These are phyloP conservation scores for Dynastes tityus DNA, from an alignment of 2,888 invertebrate genomes.

Conservation along the genomic window DNA sequence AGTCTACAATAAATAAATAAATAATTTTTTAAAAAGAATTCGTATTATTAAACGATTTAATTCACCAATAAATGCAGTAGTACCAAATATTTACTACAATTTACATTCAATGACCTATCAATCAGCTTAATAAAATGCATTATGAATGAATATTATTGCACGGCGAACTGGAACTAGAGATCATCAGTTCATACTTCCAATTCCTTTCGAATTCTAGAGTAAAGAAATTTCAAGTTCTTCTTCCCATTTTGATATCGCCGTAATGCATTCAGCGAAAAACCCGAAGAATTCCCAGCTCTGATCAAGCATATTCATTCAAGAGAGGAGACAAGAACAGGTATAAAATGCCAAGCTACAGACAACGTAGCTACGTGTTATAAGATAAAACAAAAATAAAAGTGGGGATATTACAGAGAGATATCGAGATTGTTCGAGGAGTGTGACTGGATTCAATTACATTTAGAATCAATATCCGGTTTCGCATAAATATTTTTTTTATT, in stretches of 20 bases:
- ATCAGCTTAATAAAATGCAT: too few relatives aligned
- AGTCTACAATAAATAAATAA: constrained; percentile 34
- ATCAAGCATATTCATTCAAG: too few relatives aligned
- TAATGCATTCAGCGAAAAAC: too few relatives aligned
- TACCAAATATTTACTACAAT: neutral
- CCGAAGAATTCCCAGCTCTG: too few relatives aligned
- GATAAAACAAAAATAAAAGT: constrained; percentile 35
- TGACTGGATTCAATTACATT: constrained; percentile 69
- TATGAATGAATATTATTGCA: too few relatives aligned
- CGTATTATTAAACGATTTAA: constrained; percentile 21
- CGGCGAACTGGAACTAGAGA: too few relatives aligned
- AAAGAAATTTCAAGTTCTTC: too few relatives aligned
- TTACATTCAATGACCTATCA: too few relatives aligned
- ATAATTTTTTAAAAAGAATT: neutral
- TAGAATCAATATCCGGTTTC: constrained; percentile 66
- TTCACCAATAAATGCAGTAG: neutral
- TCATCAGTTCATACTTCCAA: too few relatives aligned
- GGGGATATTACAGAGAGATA: constrained; percentile 53
- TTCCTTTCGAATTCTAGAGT: too few relatives aligned
- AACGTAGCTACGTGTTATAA: neutral
- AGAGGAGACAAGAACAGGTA: neutral
- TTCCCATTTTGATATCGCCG: too few relatives aligned
- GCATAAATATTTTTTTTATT: constrained; percentile 63
- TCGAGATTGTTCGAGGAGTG: constrained; percentile 58
- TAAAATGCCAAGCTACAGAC: neutral